Evolutionary conservation across 1,140 invertebrate genomes (phyloP), one percentile per base, ranked within the genome.

Genomic region (Leptinotarsa undecemlineata): DNA sequence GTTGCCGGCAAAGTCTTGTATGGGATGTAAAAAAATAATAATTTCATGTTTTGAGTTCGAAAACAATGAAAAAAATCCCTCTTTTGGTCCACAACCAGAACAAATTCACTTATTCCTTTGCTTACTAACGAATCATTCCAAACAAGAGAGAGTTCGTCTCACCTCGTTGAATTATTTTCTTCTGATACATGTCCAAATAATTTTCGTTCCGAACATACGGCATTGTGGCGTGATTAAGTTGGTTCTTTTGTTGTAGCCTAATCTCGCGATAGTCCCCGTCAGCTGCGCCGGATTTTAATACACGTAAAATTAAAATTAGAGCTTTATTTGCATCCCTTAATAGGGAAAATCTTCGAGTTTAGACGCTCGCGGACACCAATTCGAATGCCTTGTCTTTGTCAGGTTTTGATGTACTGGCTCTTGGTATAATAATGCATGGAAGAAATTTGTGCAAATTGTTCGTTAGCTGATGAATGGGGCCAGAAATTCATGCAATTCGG

Each of bases 231-330:
- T 75, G 78, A 82, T 83, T 83, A 79, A 76, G 77, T 76, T 72
- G 71, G 73, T 81, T 80, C 78, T 81, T 83, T 81, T 82, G 79
- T 81, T 81, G 77, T 71, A 74, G 78, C 77, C 72, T 82, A 82
- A 82, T 82, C 81, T 78, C 76, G 77, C 77, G 75, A 80, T 77
- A 78, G 71, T 73, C 66, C 66, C 77, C 83, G 85, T 86, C 86
- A 87, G 86, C 86, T 87, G 86, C 81, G 84, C 82, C 81, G 80
- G 81, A 85, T 88, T 88, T 87, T 88, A 87, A 88, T 88, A 88
- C 86, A 87, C 86, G 86, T 85, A 85, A 88, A 88, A 88, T 88
- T 87, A 88, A 88, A 88, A 88, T 88, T 88, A 88, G 86, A 85
- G 84, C 83, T 86, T 85, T 84, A 88, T 88, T 88, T 88, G 87